phyloP scores from a whole-genome alignment of 2,113 vertebrate genomes.

The Gopherus evgoodei region DNA sequence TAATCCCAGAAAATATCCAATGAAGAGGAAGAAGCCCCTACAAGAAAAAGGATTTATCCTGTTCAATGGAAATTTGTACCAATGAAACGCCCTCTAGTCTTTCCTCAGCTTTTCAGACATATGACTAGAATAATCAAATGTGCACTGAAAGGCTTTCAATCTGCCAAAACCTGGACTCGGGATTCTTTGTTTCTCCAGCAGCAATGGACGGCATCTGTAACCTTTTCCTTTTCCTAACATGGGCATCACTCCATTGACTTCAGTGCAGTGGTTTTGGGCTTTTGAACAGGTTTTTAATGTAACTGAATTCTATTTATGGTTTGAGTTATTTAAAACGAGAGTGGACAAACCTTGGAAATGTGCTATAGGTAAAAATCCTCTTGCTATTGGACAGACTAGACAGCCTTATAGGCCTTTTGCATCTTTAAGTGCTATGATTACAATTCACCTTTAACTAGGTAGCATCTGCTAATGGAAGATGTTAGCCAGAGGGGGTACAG shows the following conservation, averaged over 20 bases:
- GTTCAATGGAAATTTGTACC: neutral
- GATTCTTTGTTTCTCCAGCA: neutral
- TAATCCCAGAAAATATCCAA: neutral
- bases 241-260: neutral
- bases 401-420: neutral
- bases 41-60: neutral
- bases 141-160: neutral
- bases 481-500: constrained; percentile 33
- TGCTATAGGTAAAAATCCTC: neutral
- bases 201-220: neutral
- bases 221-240: neutral
- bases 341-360: constrained; percentile 9
- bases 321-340: neutral
- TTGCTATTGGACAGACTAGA: neutral
- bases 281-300: neutral
- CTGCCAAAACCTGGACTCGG: neutral
- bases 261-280: neutral
- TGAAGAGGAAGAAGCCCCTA: neutral
- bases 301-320: neutral
- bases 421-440: constrained; percentile 16
- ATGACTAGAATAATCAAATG: rapidly evolving
- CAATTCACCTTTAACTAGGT: constrained; percentile 51
- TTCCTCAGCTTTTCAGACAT: neutral
- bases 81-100: neutral
- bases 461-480: constrained; percentile 39